Conservation (phyloP, 2,888 invertebrate species). For the Dinocampus coccinellae region DNA sequence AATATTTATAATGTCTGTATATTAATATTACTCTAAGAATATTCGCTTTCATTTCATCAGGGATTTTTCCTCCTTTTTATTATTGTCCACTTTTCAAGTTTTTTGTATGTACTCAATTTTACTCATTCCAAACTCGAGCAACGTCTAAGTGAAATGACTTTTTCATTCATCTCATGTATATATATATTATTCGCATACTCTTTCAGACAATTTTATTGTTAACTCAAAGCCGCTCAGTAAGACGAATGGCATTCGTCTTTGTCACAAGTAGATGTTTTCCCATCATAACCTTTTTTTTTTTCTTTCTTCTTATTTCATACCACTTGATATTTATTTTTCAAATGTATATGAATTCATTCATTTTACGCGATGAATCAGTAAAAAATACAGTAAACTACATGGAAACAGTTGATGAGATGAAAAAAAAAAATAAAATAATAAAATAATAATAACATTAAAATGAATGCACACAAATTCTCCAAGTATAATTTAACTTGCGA, state of each 20-base stretch:
- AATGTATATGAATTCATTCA: constrained; percentile 34
- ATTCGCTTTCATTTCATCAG: background rate
- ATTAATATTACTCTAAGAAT: background rate
- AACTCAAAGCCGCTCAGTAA: background rate
- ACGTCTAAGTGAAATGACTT: constrained; percentile 2
- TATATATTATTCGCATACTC: background rate
- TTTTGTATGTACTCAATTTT: constrained; percentile 2
- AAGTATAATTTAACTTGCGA: background rate
- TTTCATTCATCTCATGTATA: background rate
- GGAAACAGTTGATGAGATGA: background rate
- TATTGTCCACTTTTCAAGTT: background rate
- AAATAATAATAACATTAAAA: too few relatives aligned
- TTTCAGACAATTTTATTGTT: constrained; percentile 5
- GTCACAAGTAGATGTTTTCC: background rate
- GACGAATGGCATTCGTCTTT: background rate
- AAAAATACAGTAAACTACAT: background rate
- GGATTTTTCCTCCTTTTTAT: background rate
- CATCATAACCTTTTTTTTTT: background rate
- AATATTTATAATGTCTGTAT: background rate
- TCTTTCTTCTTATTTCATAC: background rate
- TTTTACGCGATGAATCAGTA: constrained; percentile 30
- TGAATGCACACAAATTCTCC: background rate
- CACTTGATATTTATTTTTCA: background rate
- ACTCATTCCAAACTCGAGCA: background rate
- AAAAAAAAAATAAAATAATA: background rate